Percentiles rank a stretch among this genome's conserved stretches.
phyloP scores from a whole-genome alignment of 1,140 invertebrate species.

The Bactericera cockerelli region DNA sequence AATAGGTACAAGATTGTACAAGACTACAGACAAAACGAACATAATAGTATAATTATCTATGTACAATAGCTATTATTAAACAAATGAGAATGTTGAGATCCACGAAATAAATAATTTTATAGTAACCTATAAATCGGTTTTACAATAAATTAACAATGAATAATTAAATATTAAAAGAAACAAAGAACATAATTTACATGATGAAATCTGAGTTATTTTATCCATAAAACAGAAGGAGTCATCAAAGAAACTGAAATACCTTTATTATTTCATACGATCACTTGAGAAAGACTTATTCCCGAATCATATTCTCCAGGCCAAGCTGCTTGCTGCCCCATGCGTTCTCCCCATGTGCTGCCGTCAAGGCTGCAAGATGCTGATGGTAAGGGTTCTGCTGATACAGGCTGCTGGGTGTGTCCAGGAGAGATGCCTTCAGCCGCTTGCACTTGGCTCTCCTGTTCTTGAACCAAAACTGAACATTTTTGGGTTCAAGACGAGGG shows the following conservation, averaged over 20 bases:
- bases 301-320: not conserved
- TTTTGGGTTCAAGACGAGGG: slow-evolving; percentile 88
- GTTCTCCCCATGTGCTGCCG: not conserved
- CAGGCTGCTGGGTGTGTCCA: slow-evolving; percentile 29
- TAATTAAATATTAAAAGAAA: not conserved
- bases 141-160: slow-evolving; percentile 1
- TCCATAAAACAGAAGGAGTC: too few relatives aligned
- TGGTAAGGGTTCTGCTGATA: slow-evolving; percentile 19
- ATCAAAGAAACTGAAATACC: too few relatives aligned
- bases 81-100: not conserved
- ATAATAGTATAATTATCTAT: too few relatives aligned
- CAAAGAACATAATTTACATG: not conserved
- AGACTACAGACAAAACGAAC: too few relatives aligned
- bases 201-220: too few relatives aligned
- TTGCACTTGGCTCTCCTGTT: slow-evolving; percentile 93
- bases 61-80: too few relatives aligned
- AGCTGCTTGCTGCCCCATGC: not conserved
- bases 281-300: too few relatives aligned
- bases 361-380: slow-evolving; percentile 13
- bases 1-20: too few relatives aligned
- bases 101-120: not conserved
- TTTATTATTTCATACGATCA: too few relatives aligned
- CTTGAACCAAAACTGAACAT: slow-evolving; percentile 96
- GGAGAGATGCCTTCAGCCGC: slow-evolving; percentile 72
- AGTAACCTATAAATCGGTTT: slow-evolving; percentile 3